These are phyloP conservation scores for Camponotus fellah DNA, from an alignment of 2,888 invertebrate species.

Conservation along the genomic window DNA sequence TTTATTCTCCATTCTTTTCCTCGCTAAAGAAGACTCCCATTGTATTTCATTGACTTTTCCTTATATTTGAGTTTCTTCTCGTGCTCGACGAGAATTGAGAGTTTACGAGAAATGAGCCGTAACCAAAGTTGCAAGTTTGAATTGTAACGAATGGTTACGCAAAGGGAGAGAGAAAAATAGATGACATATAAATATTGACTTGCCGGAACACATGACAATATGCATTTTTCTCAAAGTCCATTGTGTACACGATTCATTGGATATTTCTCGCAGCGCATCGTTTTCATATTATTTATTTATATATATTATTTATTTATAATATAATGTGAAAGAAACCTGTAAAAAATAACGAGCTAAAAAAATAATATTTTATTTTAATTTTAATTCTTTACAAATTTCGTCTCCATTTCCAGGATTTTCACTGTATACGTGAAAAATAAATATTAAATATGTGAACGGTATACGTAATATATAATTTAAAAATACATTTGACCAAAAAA, in stretches of 20 bases:
- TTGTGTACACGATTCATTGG: not conserved
- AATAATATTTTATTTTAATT: slow-evolving; percentile 9
- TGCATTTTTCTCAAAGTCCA: not conserved
- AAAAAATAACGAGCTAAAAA: not conserved
- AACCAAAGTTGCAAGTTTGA: slow-evolving; percentile 62
- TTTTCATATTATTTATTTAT: not conserved
- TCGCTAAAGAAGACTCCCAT: slow-evolving; percentile 17
- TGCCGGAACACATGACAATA: slow-evolving; percentile 1
- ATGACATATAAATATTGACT: slow-evolving; percentile 58
- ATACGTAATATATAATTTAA: not conserved
- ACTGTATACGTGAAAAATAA: not conserved
- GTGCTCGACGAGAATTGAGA: slow-evolving; percentile 18
- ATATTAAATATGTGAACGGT: not conserved
- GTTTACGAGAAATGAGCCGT: slow-evolving; percentile 61
- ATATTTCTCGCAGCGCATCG: not conserved
- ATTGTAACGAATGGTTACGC: slow-evolving; percentile 36
- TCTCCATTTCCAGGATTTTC: not conserved
- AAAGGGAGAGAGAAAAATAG: slow-evolving; percentile 9
- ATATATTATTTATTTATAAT: not conserved
- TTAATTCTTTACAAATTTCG: not conserved
- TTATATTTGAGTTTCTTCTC: slow-evolving; percentile 11
- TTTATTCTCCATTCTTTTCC: not conserved
- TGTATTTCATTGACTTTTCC: slow-evolving; percentile 43
- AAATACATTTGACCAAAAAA: not conserved
- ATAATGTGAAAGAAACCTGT: not conserved